A percentile compares a stretch with the other conserved stretches of the same genome.
Evolutionary conservation across 2,113 vertebrate species (phyloP).

Genomic region (Psilopogon haemacephalus): DNA sequence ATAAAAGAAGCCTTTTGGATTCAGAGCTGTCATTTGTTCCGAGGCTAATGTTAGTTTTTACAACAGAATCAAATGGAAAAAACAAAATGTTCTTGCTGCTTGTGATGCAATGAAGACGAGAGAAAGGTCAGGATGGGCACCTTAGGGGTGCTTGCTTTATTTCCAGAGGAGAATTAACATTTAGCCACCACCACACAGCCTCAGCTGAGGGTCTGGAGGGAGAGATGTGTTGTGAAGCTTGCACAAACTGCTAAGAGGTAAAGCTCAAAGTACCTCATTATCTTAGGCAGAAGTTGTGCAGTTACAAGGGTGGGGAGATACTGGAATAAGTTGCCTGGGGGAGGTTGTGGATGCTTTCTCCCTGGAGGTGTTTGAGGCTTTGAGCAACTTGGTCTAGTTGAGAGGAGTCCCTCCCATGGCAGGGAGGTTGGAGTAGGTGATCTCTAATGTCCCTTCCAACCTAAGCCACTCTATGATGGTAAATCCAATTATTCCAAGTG

Average conservation of each 20-base stretch:
- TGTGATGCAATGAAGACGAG: not conserved
- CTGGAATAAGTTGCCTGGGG: no score
- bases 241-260: not conserved
- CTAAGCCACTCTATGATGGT: no score
- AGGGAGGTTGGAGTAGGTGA: no score
- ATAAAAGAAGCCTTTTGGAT: not conserved
- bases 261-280: not conserved
- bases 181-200: not conserved
- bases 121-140: not conserved
- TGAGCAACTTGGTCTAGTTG: no score
- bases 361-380: no score
- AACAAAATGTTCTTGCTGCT: conserved; percentile 19
- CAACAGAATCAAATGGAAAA: not conserved
- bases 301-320: no score
- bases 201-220: not conserved
- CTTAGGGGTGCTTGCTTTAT: not conserved
- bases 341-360: no score
- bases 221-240: not conserved
- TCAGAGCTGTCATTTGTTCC: not conserved
- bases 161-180: not conserved
- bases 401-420: no score
- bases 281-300: no score
- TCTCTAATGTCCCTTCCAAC: no score
- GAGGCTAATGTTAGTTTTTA: not conserved
- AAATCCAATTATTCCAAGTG: not conserved